phyloP scores from a whole-genome alignment of 2,113 vertebrate genomes.

The Protobothrops flavoviridis region DNA sequence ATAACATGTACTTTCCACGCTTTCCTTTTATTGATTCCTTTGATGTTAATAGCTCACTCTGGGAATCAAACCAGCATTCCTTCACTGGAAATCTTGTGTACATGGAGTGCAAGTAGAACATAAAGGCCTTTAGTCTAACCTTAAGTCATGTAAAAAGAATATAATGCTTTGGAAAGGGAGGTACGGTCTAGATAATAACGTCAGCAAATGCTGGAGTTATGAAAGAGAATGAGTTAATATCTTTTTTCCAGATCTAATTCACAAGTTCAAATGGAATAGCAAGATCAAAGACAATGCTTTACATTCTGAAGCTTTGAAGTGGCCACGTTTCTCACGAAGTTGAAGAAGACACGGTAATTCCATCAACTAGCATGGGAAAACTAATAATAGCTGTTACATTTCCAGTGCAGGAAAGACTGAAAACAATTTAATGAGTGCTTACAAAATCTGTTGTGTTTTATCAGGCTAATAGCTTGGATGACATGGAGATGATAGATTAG shows the following conservation, averaged over 20 bases:
- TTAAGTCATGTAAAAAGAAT: neutral
- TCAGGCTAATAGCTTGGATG: neutral
- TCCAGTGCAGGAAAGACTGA: neutral
- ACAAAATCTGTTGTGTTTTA: neutral
- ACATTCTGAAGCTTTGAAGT: neutral
- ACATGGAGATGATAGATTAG: neutral
- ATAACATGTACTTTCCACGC: neutral
- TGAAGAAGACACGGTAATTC: neutral
- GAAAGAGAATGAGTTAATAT: neutral
- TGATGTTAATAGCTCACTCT: neutral
- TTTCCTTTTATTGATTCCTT: neutral
- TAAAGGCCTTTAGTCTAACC: neutral
- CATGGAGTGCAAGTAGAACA: neutral
- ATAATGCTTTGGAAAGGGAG: neutral
- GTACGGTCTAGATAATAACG: neutral
- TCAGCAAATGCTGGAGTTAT: neutral
- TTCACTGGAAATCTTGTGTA: neutral
- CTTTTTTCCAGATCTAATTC: slow-evolving; percentile 28
- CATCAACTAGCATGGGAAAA: neutral
- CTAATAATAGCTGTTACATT: neutral
- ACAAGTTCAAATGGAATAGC: slow-evolving; percentile 22
- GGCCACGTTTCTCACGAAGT: slow-evolving; percentile 3
- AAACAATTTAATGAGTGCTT: slow-evolving; percentile 4
- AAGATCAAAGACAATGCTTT: slow-evolving; percentile 17
- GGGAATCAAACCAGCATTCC: neutral